Evolutionary conservation across 2,113 vertebrate species (phyloP).

Genomic region (Cryptomyrus ogoouensis): DNA sequence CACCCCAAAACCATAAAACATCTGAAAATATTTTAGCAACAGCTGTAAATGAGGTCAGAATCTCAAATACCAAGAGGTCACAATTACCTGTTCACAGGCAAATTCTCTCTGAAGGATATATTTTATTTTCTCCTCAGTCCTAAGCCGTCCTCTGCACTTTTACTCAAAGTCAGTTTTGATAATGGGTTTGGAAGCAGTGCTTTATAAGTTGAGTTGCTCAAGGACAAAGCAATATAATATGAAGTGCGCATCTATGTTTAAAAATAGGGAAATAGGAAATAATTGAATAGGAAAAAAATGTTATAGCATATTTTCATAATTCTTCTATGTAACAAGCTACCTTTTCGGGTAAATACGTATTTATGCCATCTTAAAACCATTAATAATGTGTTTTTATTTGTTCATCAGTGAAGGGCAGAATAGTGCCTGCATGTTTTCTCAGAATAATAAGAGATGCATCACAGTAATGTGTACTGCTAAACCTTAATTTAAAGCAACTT

Average conservation of each 20-base stretch:
- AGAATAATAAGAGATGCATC: neutral
- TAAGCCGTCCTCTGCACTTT: neutral
- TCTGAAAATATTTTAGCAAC: neutral
- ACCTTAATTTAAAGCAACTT: neutral
- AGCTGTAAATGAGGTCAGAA: neutral
- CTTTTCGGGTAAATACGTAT: neutral
- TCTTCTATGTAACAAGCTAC: neutral
- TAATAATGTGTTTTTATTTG: neutral
- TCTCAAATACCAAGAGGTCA: neutral
- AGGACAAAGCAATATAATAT: neutral
- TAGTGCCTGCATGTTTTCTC: neutral
- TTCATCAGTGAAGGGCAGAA: neutral
- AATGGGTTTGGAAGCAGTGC: neutral
- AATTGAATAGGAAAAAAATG: neutral
- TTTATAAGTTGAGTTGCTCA: neutral
- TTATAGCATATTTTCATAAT: neutral
- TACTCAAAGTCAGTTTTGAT: neutral
- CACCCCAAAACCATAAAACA: neutral
- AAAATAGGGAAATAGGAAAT: neutral
- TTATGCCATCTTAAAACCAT: neutral
- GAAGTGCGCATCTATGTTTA: neutral
- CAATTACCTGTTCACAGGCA: neutral
- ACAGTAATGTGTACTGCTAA: neutral
- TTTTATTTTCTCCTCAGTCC: neutral
- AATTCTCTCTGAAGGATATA: neutral